Conservation (phyloP, 2,888 invertebrate species). For the Erynnis tages region DNA sequence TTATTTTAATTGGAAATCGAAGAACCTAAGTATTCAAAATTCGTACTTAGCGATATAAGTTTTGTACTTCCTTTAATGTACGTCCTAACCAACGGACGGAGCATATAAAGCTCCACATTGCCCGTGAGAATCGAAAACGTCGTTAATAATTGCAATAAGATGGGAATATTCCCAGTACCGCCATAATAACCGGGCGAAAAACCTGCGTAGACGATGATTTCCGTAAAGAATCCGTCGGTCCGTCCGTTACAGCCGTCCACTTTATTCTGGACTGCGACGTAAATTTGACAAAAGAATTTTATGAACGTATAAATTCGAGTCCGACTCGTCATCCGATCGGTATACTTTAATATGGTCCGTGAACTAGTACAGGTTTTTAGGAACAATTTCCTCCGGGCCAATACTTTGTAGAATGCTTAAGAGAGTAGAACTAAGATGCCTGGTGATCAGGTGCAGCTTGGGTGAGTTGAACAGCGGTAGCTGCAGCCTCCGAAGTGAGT, state of each 20-base stretch:
- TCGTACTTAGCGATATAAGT: neutral
- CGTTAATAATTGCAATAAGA: constrained; percentile 40
- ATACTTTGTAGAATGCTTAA: too few relatives aligned
- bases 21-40: too few relatives aligned
- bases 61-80: neutral
- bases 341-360: constrained; percentile 62
- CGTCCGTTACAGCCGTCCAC: constrained; percentile 46
- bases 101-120: too few relatives aligned
- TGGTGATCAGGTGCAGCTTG: too few relatives aligned
- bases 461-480: too few relatives aligned
- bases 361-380: too few relatives aligned
- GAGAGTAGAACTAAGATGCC: too few relatives aligned
- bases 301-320: constrained; percentile 77
- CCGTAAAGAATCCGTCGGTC: constrained; percentile 64
- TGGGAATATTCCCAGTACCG: constrained; percentile 41
- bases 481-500: too few relatives aligned
- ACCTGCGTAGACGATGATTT: constrained; percentile 63
- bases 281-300: constrained; percentile 80
- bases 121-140: constrained; percentile 40
- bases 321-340: constrained; percentile 58
- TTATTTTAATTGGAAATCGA: too few relatives aligned
- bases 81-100: too few relatives aligned
- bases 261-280: constrained; percentile 67
- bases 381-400: too few relatives aligned
- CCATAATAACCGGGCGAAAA: constrained; percentile 70